Conservation (phyloP, 1,140 invertebrate species). For the Campoletis sonorensis region DNA sequence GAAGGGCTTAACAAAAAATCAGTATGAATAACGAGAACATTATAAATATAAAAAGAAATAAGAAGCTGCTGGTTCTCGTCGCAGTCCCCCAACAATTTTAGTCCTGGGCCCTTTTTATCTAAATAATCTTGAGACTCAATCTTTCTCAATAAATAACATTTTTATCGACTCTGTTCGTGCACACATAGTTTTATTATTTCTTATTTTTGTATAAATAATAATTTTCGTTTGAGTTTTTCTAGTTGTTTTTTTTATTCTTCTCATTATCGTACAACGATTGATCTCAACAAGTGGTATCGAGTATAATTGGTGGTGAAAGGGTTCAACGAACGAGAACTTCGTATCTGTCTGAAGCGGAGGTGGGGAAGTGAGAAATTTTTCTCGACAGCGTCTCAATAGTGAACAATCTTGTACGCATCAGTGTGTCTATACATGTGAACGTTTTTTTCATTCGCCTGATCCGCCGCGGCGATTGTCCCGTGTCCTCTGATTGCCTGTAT, state of each 20-base stretch:
- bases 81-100: conserved; percentile 32
- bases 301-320: conserved; percentile 34
- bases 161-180: background rate
- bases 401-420: background rate
- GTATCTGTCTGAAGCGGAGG: background rate
- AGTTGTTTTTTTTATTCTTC: conserved; percentile 3
- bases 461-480: conserved; percentile 39
- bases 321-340: conserved; percentile 35
- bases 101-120: conserved; percentile 11
- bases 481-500: conserved; percentile 48
- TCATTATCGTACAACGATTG: conserved; percentile 11
- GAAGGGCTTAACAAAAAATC: conserved; percentile 12
- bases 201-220: background rate
- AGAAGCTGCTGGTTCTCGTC: conserved; percentile 11
- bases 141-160: conserved; percentile 34
- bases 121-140: conserved; percentile 18
- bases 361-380: conserved; percentile 31
- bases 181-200: background rate
- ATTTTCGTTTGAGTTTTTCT: background rate
- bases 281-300: background rate
- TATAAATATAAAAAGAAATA: background rate
- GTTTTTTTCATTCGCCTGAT: conserved; percentile 42
- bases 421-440: too few species aligned
- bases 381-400: conserved; percentile 46
- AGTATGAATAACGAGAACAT: background rate